phyloP scores from a whole-genome alignment of 2,113 vertebrate genomes.

The Poeciliopsis turrubarensis region DNA sequence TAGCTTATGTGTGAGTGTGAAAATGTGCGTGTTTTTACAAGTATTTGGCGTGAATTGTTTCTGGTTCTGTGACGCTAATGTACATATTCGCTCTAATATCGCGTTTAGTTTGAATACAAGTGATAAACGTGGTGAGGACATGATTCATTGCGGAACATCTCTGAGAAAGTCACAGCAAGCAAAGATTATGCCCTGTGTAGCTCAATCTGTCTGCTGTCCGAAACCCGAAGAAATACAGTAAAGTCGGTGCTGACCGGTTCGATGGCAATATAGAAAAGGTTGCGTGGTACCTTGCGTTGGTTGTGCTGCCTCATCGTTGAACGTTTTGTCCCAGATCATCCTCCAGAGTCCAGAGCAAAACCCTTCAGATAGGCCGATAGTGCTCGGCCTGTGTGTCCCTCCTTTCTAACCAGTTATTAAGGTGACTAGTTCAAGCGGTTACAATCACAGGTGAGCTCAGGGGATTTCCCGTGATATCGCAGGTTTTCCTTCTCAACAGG shows the following conservation, averaged over 20 bases:
- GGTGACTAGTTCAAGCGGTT: neutral
- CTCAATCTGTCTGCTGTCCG: conserved; percentile 7
- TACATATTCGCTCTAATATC: conserved; percentile 12
- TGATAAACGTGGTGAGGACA: conserved; percentile 13
- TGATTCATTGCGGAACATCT: conserved; percentile 50
- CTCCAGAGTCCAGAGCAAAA: conserved; percentile 3
- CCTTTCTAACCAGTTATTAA: neutral
- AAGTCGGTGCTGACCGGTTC: conserved; percentile 1
- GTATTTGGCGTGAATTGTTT: neutral
- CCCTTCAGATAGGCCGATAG: conserved; percentile 14
- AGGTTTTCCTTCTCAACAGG: conserved; percentile 24
- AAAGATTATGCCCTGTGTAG: neutral
- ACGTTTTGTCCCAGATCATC: neutral
- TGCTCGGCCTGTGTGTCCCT: conserved; percentile 21
- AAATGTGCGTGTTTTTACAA: neutral
- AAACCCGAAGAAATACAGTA: conserved; percentile 6
- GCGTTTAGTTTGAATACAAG: conserved; percentile 11
- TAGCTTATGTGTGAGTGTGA: conserved; percentile 3
- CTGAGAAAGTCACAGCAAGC: conserved; percentile 34
- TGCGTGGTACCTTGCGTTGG: neutral
- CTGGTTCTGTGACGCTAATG: neutral
- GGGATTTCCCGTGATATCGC: neutral
- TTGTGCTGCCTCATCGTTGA: conserved; percentile 34
- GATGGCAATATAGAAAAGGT: neutral
- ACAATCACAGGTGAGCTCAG: neutral